A percentile compares a stretch with the other conserved stretches of the same genome.
Evolutionary conservation across 1,140 invertebrate genomes (phyloP).

Genomic region (Acromyrmex heyeri): DNA sequence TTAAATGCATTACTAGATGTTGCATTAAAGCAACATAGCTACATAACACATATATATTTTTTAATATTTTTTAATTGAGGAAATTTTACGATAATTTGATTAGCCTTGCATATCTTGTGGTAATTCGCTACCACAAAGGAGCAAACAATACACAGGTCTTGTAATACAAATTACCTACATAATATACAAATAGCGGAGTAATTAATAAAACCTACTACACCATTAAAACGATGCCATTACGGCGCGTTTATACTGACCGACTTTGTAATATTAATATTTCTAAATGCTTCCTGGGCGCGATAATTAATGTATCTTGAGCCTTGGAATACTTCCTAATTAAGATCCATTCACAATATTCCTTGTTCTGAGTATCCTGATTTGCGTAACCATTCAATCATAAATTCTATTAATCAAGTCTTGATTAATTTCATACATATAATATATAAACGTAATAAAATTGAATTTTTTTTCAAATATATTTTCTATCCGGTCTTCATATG

Average conservation of each 20-base stretch:
- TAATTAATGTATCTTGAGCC: conserved; percentile 72
- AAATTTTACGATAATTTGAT: background rate
- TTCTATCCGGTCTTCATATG: background rate
- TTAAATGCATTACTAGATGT: background rate
- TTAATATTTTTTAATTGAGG: background rate
- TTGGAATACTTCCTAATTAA: conserved; percentile 70
- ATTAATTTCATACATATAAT: conserved; percentile 50
- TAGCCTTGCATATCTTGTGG: background rate
- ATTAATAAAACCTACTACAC: conserved; percentile 34
- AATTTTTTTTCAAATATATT: background rate
- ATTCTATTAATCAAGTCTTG: conserved; percentile 50
- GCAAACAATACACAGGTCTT: conserved; percentile 6
- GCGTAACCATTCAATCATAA: conserved; percentile 13
- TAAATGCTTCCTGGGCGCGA: conserved; percentile 53
- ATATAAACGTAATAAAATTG: background rate
- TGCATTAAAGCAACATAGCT: background rate
- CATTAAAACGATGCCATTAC: conserved; percentile 21
- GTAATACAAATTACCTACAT: conserved; percentile 3
- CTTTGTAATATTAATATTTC: conserved; percentile 72
- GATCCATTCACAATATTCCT: conserved; percentile 53
- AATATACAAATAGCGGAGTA: conserved; percentile 4
- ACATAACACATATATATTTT: background rate
- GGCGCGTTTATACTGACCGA: conserved; percentile 12
- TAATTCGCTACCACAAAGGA: background rate
- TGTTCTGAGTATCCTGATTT: conserved; percentile 7